Conservation (phyloP, 2,888 invertebrate species). For the Biston stratarius region DNA sequence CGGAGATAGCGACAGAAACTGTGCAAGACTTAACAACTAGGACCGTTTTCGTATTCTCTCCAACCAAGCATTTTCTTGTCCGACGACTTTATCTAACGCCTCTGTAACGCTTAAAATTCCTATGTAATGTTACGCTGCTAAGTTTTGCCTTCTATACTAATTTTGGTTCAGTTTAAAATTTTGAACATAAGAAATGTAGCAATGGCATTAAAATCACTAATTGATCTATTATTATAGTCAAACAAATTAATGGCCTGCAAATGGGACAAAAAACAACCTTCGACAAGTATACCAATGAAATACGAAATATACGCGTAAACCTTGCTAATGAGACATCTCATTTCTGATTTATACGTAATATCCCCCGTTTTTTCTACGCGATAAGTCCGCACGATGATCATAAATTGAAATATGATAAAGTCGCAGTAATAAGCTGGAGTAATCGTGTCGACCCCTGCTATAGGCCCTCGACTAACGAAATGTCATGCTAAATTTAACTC, state of each 20-base stretch:
- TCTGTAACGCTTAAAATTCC: conserved; percentile 77
- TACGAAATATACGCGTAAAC: conserved; percentile 30
- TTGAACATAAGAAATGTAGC: background rate
- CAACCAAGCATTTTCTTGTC: conserved; percentile 81
- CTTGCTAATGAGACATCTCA: conserved; percentile 78
- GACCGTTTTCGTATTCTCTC: conserved; percentile 85
- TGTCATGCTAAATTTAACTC: conserved; percentile 51
- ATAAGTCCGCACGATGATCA: conserved; percentile 83
- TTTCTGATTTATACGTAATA: conserved; percentile 79
- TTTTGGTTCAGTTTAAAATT: conserved; percentile 45
- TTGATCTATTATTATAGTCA: background rate
- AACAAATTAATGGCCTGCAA: background rate
- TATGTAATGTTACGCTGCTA: conserved; percentile 76
- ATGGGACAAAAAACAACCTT: background rate
- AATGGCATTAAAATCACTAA: background rate
- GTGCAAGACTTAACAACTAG: conserved; percentile 87
- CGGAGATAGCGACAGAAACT: conserved; percentile 86
- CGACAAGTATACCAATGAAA: background rate
- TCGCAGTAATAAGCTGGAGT: conserved; percentile 78
- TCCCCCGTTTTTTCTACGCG: conserved; percentile 82
- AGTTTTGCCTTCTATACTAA: conserved; percentile 65
- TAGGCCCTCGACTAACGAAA: conserved; percentile 60
- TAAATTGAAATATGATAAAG: conserved; percentile 87
- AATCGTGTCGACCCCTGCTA: conserved; percentile 74
- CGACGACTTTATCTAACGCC: conserved; percentile 81